Conservation (phyloP, 2,797 vertebrate genomes). For the Enoplosus armatus region DNA sequence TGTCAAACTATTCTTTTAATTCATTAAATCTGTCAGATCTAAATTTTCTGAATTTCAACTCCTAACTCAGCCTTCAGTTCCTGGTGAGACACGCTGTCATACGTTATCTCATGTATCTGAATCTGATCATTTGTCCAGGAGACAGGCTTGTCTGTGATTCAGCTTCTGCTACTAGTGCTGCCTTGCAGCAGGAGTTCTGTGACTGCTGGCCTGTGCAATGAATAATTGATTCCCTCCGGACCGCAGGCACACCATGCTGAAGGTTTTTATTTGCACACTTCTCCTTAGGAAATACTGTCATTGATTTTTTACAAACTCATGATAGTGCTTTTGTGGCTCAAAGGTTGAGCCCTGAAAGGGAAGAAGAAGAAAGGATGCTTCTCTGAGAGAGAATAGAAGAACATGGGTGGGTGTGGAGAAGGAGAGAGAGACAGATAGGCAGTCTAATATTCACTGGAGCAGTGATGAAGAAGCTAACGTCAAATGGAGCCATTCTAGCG, state of each 20-base stretch:
- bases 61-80: not conserved
- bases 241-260: slow-evolving; percentile 54
- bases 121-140: slow-evolving; percentile 36
- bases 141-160: slow-evolving; percentile 33
- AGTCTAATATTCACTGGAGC: slow-evolving; percentile 45
- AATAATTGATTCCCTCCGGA: slow-evolving; percentile 81
- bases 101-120: slow-evolving; percentile 16
- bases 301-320: slow-evolving; percentile 69
- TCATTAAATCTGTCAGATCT: not conserved
- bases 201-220: slow-evolving; percentile 60
- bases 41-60: no score
- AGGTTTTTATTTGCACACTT: slow-evolving; percentile 72
- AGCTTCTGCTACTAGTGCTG: slow-evolving; percentile 13
- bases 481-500: slow-evolving; percentile 54
- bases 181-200: slow-evolving; percentile 57
- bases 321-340: slow-evolving; percentile 47
- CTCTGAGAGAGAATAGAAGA: slow-evolving; percentile 11
- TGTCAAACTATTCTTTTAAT: not conserved
- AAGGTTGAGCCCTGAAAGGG: slow-evolving; percentile 37
- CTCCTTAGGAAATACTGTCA: slow-evolving; percentile 62
- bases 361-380: slow-evolving; percentile 21
- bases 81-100: not conserved
- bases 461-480: slow-evolving; percentile 37
- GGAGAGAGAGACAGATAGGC: slow-evolving; percentile 17
- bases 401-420: slow-evolving; percentile 36